A percentile compares a stretch with the other conserved stretches of the same genome.
Evolutionary conservation across 2,888 invertebrate genomes (phyloP).

Genomic region (Azorinus chamasolen): DNA sequence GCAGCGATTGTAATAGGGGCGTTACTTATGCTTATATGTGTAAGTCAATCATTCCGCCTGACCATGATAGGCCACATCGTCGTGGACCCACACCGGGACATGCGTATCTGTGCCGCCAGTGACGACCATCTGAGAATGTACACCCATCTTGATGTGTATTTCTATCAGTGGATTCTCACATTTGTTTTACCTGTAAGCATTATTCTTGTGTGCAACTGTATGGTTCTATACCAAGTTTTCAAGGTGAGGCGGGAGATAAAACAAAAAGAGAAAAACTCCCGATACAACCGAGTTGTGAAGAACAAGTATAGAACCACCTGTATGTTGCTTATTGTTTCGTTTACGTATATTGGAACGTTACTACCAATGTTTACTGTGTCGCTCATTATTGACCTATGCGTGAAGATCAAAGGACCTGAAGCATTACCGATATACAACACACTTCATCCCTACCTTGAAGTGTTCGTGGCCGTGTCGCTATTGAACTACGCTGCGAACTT

Average conservation of each 20-base stretch:
- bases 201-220: constrained; percentile 78
- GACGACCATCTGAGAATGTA: constrained; percentile 66
- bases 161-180: constrained; percentile 80
- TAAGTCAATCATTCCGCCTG: constrained; percentile 81
- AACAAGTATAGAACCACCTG: constrained; percentile 59
- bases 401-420: constrained; percentile 36
- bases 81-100: constrained; percentile 1
- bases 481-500: constrained; percentile 80
- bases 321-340: constrained; percentile 80
- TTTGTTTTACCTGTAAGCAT: constrained; percentile 78
- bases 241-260: constrained; percentile 46
- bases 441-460: constrained; percentile 64
- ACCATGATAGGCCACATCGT: constrained; percentile 66
- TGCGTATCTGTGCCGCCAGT: constrained; percentile 60
- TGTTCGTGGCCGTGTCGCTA: constrained; percentile 73
- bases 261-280: constrained; percentile 37
- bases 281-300: constrained; percentile 20
- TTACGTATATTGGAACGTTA: constrained; percentile 76
- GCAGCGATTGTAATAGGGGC: constrained; percentile 76
- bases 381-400: constrained; percentile 68
- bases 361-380: constrained; percentile 77
- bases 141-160: constrained; percentile 60
- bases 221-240: constrained; percentile 79
- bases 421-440: constrained; percentile 46
- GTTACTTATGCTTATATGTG: constrained; percentile 74